Base-by-base conservation (phyloP, 2,888 invertebrate species). In the Macaria liturata region DNA sequence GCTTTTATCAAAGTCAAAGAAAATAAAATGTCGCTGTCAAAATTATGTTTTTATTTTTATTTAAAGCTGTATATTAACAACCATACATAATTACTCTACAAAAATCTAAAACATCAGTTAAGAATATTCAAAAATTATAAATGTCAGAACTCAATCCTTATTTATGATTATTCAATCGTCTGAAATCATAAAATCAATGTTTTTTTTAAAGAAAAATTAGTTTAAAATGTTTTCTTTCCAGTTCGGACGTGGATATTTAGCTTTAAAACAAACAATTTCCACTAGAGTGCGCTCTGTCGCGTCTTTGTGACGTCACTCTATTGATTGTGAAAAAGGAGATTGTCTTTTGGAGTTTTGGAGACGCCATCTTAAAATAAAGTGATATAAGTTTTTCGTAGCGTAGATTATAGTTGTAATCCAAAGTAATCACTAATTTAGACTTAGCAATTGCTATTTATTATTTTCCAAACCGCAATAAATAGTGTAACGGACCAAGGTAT, bases 401-500 rank as follows among this genome's bases (percentile, higher is more conserved):
- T 93, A 89, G 87, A 85, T 75, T 84, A 83, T 77, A 86, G 78
- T 83, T 76, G 80, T 88, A 91, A 91, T 91, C 90, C 82, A 80
- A 87, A 91, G 90, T 90, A 89, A 91, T 91, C 91, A 77, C 78
- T 73, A 74, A 78, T 83, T 80, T 78, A 81, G 81, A 80, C 78
- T 78, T 83, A 84, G 79, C 72, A 81, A 84, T 86, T 80, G 81
- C 80, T 82, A 81, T 86, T 83, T 84, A 75, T 75, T 81, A 82
- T 76, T 86, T 86, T 83, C 83, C 77, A 81, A 80, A 81, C 74
- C 68, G 73, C 81, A 74, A 89, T 92, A 94, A 93, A 94, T 93
- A 94, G 94, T 94, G 93, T 95, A 94, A 95, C 95, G 95, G 94
- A 95, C 95, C 95, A 95, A 95, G 95, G 95, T 95, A 93, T 85